Evolutionary conservation across 64 coral and sea anemone species (phyloP), one percentile per base, ranked within the genome.

Genomic region (Orbicella faveolata): DNA sequence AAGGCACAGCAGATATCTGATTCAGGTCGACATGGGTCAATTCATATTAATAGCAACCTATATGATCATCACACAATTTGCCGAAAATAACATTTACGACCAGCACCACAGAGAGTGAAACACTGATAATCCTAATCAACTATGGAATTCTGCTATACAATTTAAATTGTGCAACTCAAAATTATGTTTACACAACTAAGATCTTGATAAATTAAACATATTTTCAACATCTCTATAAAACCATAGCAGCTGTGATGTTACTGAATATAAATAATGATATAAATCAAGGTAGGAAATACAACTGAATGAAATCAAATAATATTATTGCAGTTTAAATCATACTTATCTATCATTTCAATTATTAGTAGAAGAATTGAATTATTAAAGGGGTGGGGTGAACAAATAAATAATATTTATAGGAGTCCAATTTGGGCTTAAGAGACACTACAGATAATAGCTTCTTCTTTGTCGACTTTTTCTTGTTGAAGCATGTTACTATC

Each of bases 321-420:
- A 48, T 48, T 48, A 48, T 79, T n/a, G 9, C n/a, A 23, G 77
- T 79, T 79, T 26, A 30, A 79, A 57, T n/a, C n/a, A 79, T 57
- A 30, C 77, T 16, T 61, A 33, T 14, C 10, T 59, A 79, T 57
- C 52, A 78, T 52, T 52, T 78, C 75, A 78, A 52, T n/a, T 21
- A 78, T 52, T 30, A 59, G 48, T 23, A 51, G 9, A 14, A 37
- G 25, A 52, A 72, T 7, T 84, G 82, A 84, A 52, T 84, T 21
- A 85, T 85, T 84, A 66, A 84, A 41, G 57, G 30, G 8, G 21
- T 6, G 17, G 51, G 35, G 19, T 44, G 62, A 68, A 59, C 6
- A 68, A 84, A 84, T 84, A 84, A 84, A 39, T 67, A 84, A 84
- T 84, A 68, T 84, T 84, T 68, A 66, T 39, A 63, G 10, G 39